Conservation (phyloP, 2,888 invertebrate genomes). For the Conops quadrifasciatus region DNA sequence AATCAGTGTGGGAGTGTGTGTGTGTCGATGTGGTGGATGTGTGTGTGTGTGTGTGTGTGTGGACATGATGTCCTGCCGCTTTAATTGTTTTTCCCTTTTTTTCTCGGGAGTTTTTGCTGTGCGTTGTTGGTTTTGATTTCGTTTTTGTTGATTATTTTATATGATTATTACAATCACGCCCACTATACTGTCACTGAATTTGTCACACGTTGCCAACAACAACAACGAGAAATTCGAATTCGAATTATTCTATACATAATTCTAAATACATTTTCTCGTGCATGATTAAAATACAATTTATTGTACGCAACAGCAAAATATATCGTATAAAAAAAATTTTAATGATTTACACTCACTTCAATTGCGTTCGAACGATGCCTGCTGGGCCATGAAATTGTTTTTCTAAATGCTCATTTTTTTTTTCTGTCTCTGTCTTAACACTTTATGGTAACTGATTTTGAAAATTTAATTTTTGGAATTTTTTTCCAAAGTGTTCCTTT, state of each 20-base stretch:
- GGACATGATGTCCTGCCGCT: constrained; percentile 9
- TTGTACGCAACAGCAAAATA: too few relatives aligned
- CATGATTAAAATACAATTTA: too few relatives aligned
- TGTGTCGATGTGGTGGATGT: too few relatives aligned
- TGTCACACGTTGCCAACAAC: not conserved
- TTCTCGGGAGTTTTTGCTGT: not conserved
- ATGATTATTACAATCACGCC: not conserved
- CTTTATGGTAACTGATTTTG: too few relatives aligned
- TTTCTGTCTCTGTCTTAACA: too few relatives aligned
- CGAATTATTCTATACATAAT: not conserved
- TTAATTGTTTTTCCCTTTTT: not conserved
- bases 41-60: too few relatives aligned
- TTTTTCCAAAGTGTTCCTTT: too few relatives aligned
- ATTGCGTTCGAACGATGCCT: not conserved
- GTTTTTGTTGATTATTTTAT: not conserved
- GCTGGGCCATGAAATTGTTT: constrained; percentile 8
- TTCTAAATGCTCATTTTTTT: not conserved
- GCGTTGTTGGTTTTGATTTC: not conserved
- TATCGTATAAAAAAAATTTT: not conserved
- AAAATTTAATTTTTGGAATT: too few relatives aligned
- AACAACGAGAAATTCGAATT: not conserved
- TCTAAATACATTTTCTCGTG: too few relatives aligned
- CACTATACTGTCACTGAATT: not conserved
- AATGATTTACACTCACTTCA: constrained; percentile 10
- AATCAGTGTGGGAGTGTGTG: not conserved